These are phyloP conservation scores for Okapia johnstoni DNA, from an alignment of 2,113 vertebrate species.

Conservation along the genomic window DNA sequence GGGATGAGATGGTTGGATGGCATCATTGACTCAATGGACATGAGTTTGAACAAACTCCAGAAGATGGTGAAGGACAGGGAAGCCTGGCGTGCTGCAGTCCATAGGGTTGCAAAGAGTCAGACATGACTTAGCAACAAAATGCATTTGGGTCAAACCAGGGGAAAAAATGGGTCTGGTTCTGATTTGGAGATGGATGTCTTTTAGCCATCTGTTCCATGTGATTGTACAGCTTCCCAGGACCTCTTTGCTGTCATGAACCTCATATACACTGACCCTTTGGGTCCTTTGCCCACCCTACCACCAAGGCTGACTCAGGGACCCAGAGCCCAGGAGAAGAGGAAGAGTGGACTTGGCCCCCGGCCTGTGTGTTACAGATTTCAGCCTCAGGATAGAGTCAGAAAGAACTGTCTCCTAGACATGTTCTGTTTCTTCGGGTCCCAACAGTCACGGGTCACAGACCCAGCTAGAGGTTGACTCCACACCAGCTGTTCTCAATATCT, in stretches of 20 bases:
- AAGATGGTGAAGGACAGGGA: not conserved
- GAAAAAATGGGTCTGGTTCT: not conserved
- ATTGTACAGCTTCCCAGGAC: not conserved
- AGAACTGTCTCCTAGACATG: not conserved
- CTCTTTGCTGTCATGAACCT: not conserved
- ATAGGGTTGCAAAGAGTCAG: not conserved
- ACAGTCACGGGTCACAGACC: not conserved
- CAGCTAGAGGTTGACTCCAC: not conserved
- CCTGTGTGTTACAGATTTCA: not conserved
- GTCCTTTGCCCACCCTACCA: not conserved
- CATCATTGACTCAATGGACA: not conserved
- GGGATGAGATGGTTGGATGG: not conserved
- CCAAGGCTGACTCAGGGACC: not conserved
- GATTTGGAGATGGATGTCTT: not conserved
- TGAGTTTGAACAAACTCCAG: not conserved
- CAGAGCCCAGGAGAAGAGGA: not conserved
- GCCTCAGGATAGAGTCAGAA: not conserved
- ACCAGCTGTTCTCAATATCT: constrained; percentile 44
- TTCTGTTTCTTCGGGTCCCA: not conserved
- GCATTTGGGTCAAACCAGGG: not conserved
- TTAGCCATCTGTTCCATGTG: not conserved
- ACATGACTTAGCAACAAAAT: not conserved
- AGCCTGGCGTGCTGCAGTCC: not conserved
- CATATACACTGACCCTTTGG: not conserved
- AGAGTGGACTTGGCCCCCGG: not conserved